Base-by-base conservation (phyloP, 2,888 invertebrate species). In the Eupeodes latifasciatus region DNA sequence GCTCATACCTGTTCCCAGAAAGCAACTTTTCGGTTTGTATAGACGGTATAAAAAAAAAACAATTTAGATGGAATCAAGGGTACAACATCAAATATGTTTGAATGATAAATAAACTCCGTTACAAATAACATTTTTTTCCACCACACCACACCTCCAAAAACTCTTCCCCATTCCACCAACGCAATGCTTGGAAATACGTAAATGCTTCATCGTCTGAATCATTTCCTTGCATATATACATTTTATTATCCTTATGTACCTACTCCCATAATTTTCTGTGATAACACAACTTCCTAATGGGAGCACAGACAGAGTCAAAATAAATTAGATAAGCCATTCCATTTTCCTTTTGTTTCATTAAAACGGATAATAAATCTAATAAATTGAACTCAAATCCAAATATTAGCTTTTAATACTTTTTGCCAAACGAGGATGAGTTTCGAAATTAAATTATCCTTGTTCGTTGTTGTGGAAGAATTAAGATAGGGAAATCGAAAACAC, bases 301-400 rank as follows among this genome's bases (percentile, higher is more conserved):
- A 19, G 5, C 9, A 16, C 14, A 27, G 27, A 55, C 11, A 59
- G 9, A 71, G 34, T 27, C 6, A 51, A 34, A 49, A 53, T 55
- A 55, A 71, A 53, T 44, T 9, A 55, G 40, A 71, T 71, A 69
- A 69, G 12, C 53, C 47, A 9, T 16, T 14, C 19, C 14, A 47
- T 14, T 27, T 27, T 49, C 53, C 12, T 19, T 16, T 34, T 36
- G 16, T 69, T 55, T 53, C 53, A 53, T 69, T 55, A 40, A 69
- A 61, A 53, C 53, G 69, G 16, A 71, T 71, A 55, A 55, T 55
- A 55, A 71, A 55, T 55, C 71, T 55, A 55, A 55, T 71, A 71
- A 55, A 71, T 55, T 71, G 55, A 71, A 55, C 40, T 71, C 14
- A 44, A 11, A 55, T 53, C 14, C 55, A 55, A 44, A 55, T 69